Base-by-base conservation (phyloP, 2,797 vertebrate genomes). In the Takifugu rubripes region DNA sequence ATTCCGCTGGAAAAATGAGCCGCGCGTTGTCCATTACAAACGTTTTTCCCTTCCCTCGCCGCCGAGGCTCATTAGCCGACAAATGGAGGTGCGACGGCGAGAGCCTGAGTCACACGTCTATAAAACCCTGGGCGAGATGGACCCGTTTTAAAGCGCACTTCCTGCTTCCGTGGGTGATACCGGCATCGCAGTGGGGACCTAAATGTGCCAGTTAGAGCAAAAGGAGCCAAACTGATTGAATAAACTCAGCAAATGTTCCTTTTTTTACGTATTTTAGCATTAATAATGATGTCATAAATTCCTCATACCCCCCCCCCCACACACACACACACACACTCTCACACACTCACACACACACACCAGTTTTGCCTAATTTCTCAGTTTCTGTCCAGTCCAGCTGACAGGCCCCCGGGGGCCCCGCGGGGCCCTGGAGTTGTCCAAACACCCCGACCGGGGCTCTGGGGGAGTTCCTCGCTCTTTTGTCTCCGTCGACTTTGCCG, bases 391-490 rank as follows among this genome's bases (percentile, higher is more conserved):
- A 31, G 50, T 62, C 77, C 81, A 79, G 78, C 82, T 79, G 74
- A 82, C 75, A 59, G 69, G 68, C 66, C 80, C 82, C 80, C 27
- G 70, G 63, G 77, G 82, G 76, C 74, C 77, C 68, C 14, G 27
- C 57, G 81, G 84, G 66, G 80, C 77, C 79, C 82, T 74, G 5
- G 79, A 84, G 87, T 91, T 91, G 86, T 90, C 82, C 82, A 89
- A 91, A 91, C 87, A 70, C 29, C 84, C 84, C 24, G 64, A 88
- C 87, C 78, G 82, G 76, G 84, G 88, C 85, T 89, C 72, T 51
- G 78, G 82, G 85, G 78, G 54, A 6, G 78, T 84, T 83, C 86
- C 72, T 80, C 54, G 79, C 16, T 0, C 82, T 78, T 87, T 79
- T 81, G 82, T 86, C 61, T 74, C 64, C 25, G 52, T 48, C 46